Evolutionary conservation across 1,140 invertebrate genomes (phyloP).

Genomic region (Spodoptera frugiperda): DNA sequence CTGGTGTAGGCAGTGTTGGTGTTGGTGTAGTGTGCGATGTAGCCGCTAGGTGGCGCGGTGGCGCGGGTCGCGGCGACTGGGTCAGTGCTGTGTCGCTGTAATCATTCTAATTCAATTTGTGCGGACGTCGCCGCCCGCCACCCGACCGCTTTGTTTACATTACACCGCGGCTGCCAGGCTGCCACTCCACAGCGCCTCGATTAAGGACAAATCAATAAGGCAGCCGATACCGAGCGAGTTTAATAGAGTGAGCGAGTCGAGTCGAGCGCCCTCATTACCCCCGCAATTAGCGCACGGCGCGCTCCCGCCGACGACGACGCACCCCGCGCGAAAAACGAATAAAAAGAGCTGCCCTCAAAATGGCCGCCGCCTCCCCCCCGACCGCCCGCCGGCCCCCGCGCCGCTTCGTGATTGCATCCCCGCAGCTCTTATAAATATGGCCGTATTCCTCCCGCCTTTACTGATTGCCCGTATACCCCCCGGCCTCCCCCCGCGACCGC

Average conservation of each 20-base stretch:
- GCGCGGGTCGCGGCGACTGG: constrained; percentile 31
- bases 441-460: constrained; percentile 86
- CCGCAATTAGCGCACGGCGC: constrained; percentile 85
- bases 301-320: constrained; percentile 82
- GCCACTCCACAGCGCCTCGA: constrained; percentile 73
- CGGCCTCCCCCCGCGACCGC: constrained; percentile 83
- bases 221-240: constrained; percentile 83
- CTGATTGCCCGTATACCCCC: constrained; percentile 87
- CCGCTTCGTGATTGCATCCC: constrained; percentile 87
- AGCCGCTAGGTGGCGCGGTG: not conserved
- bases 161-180: constrained; percentile 70
- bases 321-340: constrained; percentile 86
- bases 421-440: constrained; percentile 87
- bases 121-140: constrained; percentile 60
- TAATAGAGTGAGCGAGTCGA: constrained; percentile 84
- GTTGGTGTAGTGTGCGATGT: not conserved
- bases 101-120: constrained; percentile 79
- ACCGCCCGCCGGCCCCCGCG: constrained; percentile 74
- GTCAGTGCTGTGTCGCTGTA: constrained; percentile 59
- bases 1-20: not conserved
- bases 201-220: constrained; percentile 85
- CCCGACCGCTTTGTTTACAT: constrained; percentile 75
- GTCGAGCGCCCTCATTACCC: constrained; percentile 85
- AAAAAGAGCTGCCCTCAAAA: constrained; percentile 87
- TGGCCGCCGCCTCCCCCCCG: constrained; percentile 82